These are phyloP conservation scores for Virgularia gustaviana DNA, from an alignment of 92 coral and sea anemone genomes.

Conservation along the genomic window DNA sequence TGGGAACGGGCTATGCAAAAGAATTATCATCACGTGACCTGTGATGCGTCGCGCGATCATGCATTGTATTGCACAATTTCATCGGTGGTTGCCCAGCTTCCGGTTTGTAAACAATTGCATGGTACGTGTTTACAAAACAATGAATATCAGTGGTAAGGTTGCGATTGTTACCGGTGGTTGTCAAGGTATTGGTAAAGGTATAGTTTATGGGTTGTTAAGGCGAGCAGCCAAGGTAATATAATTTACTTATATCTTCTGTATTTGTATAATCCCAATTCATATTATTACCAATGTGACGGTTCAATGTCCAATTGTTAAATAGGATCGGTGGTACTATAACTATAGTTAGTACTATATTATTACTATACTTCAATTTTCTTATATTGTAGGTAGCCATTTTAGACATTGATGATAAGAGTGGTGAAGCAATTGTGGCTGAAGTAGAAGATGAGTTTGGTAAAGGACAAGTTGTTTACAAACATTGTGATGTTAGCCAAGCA, in stretches of 20 bases:
- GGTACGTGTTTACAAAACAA: background rate
- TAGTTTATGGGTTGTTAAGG: slow-evolving; percentile 14
- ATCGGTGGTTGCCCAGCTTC: too few relatives aligned
- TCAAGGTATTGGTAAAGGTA: slow-evolving; percentile 17
- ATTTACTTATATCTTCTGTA: too few relatives aligned
- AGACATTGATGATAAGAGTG: slow-evolving; percentile 19
- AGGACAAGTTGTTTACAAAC: background rate
- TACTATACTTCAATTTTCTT: background rate
- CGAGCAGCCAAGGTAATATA: slow-evolving; percentile 19
- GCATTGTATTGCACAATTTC: too few relatives aligned
- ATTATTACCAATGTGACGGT: too few relatives aligned
- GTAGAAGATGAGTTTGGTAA: slow-evolving; percentile 15
- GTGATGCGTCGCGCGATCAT: too few relatives aligned
- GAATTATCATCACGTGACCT: too few relatives aligned
- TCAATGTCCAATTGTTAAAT: background rate
- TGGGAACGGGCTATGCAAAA: too few relatives aligned
- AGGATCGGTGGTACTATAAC: background rate
- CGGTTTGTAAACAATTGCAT: too few relatives aligned
- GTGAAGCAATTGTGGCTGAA: background rate
- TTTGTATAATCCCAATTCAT: too few relatives aligned
- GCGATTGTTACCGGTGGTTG: slow-evolving; percentile 24
- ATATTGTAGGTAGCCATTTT: slow-evolving; percentile 7
- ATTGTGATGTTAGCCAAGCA: slow-evolving; percentile 15
- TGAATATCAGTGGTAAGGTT: slow-evolving; percentile 3
- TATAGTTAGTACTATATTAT: background rate